Evolutionary conservation across 2,797 vertebrate species (phyloP).

Genomic region (Sus cebifrons): DNA sequence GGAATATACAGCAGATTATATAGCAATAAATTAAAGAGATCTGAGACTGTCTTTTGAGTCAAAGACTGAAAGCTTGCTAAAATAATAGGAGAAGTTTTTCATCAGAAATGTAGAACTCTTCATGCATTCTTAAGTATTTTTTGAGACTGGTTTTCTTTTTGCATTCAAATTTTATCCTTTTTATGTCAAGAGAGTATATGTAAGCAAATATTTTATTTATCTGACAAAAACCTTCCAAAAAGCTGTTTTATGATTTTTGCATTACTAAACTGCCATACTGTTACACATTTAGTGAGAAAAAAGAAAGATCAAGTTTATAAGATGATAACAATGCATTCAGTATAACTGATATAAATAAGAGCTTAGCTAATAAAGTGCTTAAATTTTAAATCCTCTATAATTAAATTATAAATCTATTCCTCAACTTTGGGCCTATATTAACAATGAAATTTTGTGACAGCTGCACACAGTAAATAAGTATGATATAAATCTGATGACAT

Average conservation of each 20-base stretch:
- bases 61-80: background rate
- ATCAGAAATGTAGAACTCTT: conserved; percentile 23
- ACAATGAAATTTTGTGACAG: conserved; percentile 24
- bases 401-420: background rate
- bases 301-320: background rate
- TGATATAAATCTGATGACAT: background rate
- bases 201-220: conserved; percentile 44
- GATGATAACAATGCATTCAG: background rate
- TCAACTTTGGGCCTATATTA: background rate
- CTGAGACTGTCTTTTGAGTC: background rate
- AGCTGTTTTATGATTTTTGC: background rate
- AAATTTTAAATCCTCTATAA: background rate
- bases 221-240: background rate
- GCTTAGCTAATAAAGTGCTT: background rate
- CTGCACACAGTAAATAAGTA: background rate
- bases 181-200: background rate
- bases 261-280: background rate
- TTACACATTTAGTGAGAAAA: background rate
- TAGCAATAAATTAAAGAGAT: background rate
- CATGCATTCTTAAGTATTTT: background rate
- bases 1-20: background rate
- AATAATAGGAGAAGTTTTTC: background rate
- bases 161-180: background rate
- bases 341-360: background rate
- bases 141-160: conserved; percentile 21